These are phyloP conservation scores for Agapornis roseicollis DNA, from an alignment of 2,113 vertebrate genomes.

Conservation along the genomic window DNA sequence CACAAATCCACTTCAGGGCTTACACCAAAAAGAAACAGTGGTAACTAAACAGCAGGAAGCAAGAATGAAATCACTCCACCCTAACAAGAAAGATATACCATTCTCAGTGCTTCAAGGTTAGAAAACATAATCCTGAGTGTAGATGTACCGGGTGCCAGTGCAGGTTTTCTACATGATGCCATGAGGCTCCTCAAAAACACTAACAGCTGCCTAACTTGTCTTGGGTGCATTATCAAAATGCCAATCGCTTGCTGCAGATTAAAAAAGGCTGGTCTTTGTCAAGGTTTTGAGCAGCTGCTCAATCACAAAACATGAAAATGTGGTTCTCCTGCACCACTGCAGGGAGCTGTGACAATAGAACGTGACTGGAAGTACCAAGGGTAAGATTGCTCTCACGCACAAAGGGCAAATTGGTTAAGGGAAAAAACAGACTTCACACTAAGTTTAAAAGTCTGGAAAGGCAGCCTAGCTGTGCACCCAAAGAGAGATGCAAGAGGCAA, in stretches of 20 bases:
- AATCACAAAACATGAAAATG: neutral
- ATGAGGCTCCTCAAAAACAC: neutral
- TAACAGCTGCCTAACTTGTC: fast-evolving
- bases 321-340: neutral
- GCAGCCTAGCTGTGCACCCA: neutral
- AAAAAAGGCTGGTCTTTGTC: fast-evolving
- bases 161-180: neutral
- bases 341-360: neutral
- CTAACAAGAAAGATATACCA: neutral
- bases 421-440: neutral
- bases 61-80: neutral
- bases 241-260: neutral
- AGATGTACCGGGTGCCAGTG: neutral
- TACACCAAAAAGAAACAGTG: neutral
- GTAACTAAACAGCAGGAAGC: neutral
- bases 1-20: slow-evolving; percentile 1
- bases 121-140: neutral
- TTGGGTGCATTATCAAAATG: neutral
- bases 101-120: fast-evolving
- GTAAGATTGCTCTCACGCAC: fast-evolving
- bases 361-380: fast-evolving
- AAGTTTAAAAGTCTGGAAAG: neutral
- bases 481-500: neutral
- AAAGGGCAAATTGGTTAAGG: fast-evolving
- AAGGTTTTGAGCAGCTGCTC: neutral